phyloP scores from a whole-genome alignment of 2,888 invertebrate species.

The Acleris laterana region DNA sequence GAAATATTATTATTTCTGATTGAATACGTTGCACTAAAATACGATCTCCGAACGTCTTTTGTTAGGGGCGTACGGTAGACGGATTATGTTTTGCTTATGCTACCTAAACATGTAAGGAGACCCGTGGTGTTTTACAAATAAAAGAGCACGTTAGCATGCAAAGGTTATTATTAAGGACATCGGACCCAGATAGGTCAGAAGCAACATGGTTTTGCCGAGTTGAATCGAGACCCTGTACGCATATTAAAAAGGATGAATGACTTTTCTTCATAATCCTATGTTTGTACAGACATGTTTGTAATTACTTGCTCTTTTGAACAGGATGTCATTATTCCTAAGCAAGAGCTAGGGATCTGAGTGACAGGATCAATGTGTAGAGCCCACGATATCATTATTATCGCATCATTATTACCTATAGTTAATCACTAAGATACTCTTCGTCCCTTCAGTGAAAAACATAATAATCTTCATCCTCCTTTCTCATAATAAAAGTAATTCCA shows the following conservation, averaged over 20 bases:
- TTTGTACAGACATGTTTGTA: no score
- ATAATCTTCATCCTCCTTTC: constrained; percentile 33
- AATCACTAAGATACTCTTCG: constrained; percentile 9
- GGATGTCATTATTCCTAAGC: no score
- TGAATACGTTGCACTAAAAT: constrained; percentile 33
- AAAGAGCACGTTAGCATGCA: no score
- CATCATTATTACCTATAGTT: constrained; percentile 6
- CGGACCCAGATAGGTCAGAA: no score
- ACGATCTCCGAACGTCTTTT: constrained; percentile 24
- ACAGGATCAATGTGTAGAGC: background rate
- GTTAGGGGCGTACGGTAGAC: constrained; percentile 22
- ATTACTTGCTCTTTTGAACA: no score
- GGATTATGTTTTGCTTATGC: constrained; percentile 29
- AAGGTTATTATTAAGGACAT: no score
- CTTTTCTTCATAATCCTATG: no score
- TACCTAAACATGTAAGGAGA: constrained; percentile 16
- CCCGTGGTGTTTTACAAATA: no score
- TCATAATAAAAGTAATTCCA: constrained; percentile 33
- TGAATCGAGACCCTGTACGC: no score
- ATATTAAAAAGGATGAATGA: no score
- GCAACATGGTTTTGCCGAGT: no score
- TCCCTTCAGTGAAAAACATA: constrained; percentile 24
- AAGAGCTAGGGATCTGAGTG: background rate
- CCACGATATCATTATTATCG: constrained; percentile 5
- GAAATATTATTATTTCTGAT: constrained; percentile 46